Conservation (phyloP, 1,140 invertebrate genomes). For the Drosophila bocki region DNA sequence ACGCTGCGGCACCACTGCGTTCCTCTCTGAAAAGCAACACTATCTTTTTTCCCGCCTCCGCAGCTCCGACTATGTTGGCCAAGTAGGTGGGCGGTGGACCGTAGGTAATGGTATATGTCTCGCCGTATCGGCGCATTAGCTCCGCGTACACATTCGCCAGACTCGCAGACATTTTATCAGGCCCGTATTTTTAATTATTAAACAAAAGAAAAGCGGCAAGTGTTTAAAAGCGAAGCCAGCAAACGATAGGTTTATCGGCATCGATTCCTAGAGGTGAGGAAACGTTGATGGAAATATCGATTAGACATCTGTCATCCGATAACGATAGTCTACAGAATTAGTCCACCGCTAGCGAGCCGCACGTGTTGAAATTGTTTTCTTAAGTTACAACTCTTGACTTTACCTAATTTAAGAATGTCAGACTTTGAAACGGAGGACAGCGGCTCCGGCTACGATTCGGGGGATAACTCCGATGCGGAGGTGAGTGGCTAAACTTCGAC, state of each 20-base stretch:
- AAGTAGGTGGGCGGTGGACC: slow-evolving; percentile 65
- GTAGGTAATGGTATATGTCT: slow-evolving; percentile 69
- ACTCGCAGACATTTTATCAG: slow-evolving; percentile 46
- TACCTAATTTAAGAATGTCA: slow-evolving; percentile 58
- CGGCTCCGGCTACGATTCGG: slow-evolving; percentile 75
- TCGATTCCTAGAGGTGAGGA: background rate
- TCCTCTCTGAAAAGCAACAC: slow-evolving; percentile 72
- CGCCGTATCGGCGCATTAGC: slow-evolving; percentile 64
- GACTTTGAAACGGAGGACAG: slow-evolving; percentile 75
- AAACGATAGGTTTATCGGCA: slow-evolving; percentile 5
- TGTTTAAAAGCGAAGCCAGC: slow-evolving; percentile 30
- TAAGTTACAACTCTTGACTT: slow-evolving; percentile 27
- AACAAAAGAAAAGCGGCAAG: slow-evolving; percentile 26
- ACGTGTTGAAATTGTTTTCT: slow-evolving; percentile 74
- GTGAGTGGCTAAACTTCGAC: slow-evolving; percentile 16
- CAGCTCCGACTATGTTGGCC: slow-evolving; percentile 44
- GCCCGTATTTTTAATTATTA: background rate
- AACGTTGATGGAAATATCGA: background rate
- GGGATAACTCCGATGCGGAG: slow-evolving; percentile 79
- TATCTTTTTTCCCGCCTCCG: slow-evolving; percentile 61
- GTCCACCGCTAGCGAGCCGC: slow-evolving; percentile 39
- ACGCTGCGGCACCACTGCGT: slow-evolving; percentile 15
- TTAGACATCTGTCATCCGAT: background rate
- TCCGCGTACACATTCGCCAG: slow-evolving; percentile 73
- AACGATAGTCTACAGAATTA: background rate